Evolutionary conservation across 2,888 invertebrate genomes (phyloP), one percentile per base, ranked within the genome.

Genomic region (Hemicrepidius hirtus): DNA sequence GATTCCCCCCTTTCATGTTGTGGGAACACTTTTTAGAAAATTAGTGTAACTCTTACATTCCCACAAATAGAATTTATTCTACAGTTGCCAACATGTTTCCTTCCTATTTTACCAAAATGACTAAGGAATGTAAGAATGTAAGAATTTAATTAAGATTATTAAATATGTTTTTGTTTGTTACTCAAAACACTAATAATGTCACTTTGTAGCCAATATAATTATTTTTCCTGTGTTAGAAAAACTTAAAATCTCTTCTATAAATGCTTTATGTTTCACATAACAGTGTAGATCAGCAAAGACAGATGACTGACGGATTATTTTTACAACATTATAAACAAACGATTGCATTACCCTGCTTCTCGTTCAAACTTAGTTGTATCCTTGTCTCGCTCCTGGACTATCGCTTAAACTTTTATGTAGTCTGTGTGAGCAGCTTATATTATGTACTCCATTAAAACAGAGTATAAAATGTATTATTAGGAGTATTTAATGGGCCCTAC

Each of bases 231-330:
- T 3, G 3, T 24, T 24, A 24, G 5, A 24, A 24, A 3, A 24
- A 24, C n/a, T 24, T 64, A 46, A 53, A 46, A 67, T 5, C 32
- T 5, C 9, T 32, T 5, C 32, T 32, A 1, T 9, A 7, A 9
- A 6, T 4, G 44, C 35, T 72, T 49, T 71, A 55, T 60, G 35
- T 55, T 24, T n/a, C 3, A 37, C 40, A 44, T 77, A 81, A 83
- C 84, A 84, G 84, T 80, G 83, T 82, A 84, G 81, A 84, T 82
- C 84, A 82, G 83, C 82, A 83, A 83, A 84, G 85, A 85, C 86
- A 86, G 85, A 86, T 86, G 86, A 86, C 85, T 86, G 86, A 86
- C 85, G 84, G 85, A 83, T 85, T 86, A 85, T 85, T 86, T 86
- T 86, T 84, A 84, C 83, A 83, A 80, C 82, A 85, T 83, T 82